Conservation (phyloP, 1,140 invertebrate species). For the Heliconius nattereri region DNA sequence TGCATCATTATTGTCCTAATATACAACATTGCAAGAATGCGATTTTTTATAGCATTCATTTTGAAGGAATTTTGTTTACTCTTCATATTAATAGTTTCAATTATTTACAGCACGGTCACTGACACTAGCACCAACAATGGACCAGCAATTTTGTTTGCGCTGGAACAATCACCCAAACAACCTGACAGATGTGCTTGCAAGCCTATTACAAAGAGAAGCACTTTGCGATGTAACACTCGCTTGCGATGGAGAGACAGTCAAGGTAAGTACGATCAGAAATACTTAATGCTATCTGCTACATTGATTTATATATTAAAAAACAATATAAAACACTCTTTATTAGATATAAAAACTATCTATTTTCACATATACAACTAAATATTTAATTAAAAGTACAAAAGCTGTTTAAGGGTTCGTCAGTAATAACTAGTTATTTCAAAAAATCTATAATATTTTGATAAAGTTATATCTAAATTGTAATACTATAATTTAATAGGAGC, state of each 20-base stretch:
- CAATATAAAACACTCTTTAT: not conserved
- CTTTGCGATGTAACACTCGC: slow-evolving; percentile 96
- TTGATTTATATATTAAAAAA: not conserved
- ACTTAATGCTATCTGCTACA: not conserved
- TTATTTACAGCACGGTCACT: slow-evolving; percentile 79
- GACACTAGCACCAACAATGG: slow-evolving; percentile 86
- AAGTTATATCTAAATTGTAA: too few species aligned
- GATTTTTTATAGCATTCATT: slow-evolving; percentile 13
- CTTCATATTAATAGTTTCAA: slow-evolving; percentile 39
- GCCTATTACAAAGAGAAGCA: slow-evolving; percentile 91
- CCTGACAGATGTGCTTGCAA: slow-evolving; percentile 93
- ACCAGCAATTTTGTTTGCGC: slow-evolving; percentile 96
- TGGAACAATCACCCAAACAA: slow-evolving; percentile 97
- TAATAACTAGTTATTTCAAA: not conserved
- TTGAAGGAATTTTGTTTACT: not conserved
- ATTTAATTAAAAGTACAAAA: too few species aligned
- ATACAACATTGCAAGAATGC: slow-evolving; percentile 43
- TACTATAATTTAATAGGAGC: too few species aligned
- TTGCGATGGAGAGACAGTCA: slow-evolving; percentile 94
- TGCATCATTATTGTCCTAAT: slow-evolving; percentile 10
- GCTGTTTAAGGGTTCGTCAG: too few species aligned
- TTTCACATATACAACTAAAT: too few species aligned
- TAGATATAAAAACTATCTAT: too few species aligned
- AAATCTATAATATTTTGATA: not conserved
- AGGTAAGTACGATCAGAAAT: slow-evolving; percentile 76